Evolutionary conservation across 2,888 invertebrate species (phyloP), one percentile per base, ranked within the genome.

Genomic region (Leucophenga maculata): DNA sequence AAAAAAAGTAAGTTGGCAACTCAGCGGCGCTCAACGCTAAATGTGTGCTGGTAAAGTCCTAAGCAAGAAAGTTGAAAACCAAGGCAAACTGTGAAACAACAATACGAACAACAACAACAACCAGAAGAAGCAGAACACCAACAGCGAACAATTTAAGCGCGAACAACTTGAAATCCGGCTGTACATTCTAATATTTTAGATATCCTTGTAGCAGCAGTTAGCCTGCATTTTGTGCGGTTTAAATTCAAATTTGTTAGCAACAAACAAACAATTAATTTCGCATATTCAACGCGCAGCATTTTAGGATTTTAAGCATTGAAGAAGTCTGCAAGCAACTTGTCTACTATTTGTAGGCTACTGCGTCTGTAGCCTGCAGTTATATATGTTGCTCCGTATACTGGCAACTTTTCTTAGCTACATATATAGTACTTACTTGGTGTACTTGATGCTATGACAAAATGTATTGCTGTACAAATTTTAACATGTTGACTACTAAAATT

Each of bases 231-330:
- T 50, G 18, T 50, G 50, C 50, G 50, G 50, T 50, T 80, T 83
- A 80, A 83, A 80, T 80, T 83, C 84, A 83, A 80, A 80, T 80
- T 80, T 83, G 84, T 80, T 83, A 72, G 80, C 84, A 80, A 83
- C 80, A 80, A 83, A 82, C 84, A 78, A 82, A 80, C 80, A 83
- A 80, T 80, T 80, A 80, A 80, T 80, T 80, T 80, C 82, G 84
- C 84, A 80, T 83, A 79, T 83, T 77, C 74, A 67, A 6, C 18
- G 60, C 11, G 39, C 39, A 13, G 16, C 44, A 1, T 60, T 16
- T 8, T n/a, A 31, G 59, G 1, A 26, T 39, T n/a, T 39, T n/a
- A 9, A 26, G 22, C n/a, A 14, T 57, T 57, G 13, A 11, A 54
- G 13, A 11, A 54, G 18, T 18, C 54, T 14, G 18, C 18, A 16